These are phyloP conservation scores for Pterocles gutturalis DNA, from an alignment of 2,113 vertebrate species.

Conservation along the genomic window DNA sequence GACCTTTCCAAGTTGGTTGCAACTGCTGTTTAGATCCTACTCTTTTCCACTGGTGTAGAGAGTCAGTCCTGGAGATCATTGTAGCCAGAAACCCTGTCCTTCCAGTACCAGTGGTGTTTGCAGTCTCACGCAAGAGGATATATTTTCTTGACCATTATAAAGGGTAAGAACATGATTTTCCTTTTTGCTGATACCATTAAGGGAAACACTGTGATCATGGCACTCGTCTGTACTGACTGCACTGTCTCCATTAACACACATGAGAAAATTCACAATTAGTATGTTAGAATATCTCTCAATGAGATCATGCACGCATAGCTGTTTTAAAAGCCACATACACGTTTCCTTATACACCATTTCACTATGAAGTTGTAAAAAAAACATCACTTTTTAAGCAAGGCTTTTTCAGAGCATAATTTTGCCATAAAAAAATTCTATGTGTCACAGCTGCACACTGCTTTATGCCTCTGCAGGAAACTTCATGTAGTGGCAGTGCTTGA, in stretches of 20 bases:
- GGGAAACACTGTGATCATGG: background rate
- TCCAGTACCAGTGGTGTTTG: background rate
- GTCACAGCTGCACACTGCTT: constrained; percentile 23
- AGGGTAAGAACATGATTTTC: background rate
- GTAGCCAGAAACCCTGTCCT: background rate
- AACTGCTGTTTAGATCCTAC: background rate
- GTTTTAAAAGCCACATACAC: background rate
- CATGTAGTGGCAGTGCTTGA: constrained; percentile 34
- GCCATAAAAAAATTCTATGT: background rate
- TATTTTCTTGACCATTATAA: background rate
- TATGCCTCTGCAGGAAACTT: constrained; percentile 41
- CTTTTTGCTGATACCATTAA: background rate
- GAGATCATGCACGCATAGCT: rapidly evolving
- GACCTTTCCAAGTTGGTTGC: background rate
- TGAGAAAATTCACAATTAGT: background rate
- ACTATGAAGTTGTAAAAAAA: background rate
- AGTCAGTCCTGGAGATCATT: background rate
- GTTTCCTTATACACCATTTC: background rate
- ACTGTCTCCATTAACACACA: background rate
- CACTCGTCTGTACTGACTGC: background rate
- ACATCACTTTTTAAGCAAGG: background rate
- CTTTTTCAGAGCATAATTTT: background rate
- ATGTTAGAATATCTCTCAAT: background rate
- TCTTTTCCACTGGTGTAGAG: background rate
- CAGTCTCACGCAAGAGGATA: background rate